Evolutionary conservation across 2,888 invertebrate species (phyloP).

Genomic region (Metopia argyrocephala): DNA sequence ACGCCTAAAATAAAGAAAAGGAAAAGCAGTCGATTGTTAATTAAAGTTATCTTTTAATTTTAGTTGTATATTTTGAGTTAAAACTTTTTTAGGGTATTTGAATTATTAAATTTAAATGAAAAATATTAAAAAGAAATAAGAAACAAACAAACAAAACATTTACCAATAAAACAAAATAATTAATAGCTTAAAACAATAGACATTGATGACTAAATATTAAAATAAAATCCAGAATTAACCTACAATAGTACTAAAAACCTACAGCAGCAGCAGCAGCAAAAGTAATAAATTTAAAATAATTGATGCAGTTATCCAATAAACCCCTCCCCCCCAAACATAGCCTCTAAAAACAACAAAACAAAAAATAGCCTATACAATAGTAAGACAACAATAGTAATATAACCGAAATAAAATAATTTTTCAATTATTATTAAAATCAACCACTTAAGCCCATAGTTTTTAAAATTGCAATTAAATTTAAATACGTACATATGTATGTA

Average conservation of each 20-base stretch:
- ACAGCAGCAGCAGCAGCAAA: conserved; percentile 25
- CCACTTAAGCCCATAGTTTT: conserved; percentile 48
- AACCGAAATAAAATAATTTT: conserved; percentile 5
- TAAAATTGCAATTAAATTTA: conserved; percentile 42
- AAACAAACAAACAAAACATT: neutral
- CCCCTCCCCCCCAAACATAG: neutral
- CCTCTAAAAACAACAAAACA: neutral
- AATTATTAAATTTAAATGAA: neutral
- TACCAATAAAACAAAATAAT: conserved; percentile 8
- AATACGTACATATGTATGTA: neutral
- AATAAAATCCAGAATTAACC: conserved; percentile 47
- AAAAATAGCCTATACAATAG: conserved; percentile 5
- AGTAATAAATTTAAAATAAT: conserved; percentile 56
- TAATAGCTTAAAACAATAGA: conserved; percentile 50
- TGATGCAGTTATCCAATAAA: conserved; percentile 17
- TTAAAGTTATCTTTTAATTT: conserved; percentile 40
- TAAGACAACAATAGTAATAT: conserved; percentile 49
- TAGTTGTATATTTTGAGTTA: neutral
- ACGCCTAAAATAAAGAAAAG: conserved; percentile 18
- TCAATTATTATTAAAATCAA: conserved; percentile 33
- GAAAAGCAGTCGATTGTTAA: conserved; percentile 62
- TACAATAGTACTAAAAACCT: conserved; percentile 57
- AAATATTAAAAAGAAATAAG: neutral
- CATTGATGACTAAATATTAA: conserved; percentile 24
- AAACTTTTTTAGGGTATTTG: no score